Evolutionary conservation across 2,113 vertebrate genomes (phyloP), one percentile per base, ranked within the genome.

Genomic region (Sterrhoptilus dennistouni): DNA sequence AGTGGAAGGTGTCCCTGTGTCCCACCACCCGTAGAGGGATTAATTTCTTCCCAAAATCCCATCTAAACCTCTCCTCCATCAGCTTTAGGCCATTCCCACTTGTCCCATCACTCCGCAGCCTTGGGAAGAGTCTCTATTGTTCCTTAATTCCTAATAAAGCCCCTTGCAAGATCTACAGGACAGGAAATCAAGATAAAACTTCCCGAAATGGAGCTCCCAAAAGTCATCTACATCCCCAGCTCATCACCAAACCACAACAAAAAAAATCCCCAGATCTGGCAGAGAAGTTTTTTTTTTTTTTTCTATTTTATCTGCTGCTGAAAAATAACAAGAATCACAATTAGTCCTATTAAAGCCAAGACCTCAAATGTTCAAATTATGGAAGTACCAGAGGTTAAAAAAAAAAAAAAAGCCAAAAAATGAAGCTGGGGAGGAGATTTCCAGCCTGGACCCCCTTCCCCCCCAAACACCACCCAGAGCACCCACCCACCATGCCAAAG

Each of bases 401-500:
- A 12, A 57, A 13, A 8, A 14, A 15, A 9, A 13, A 31, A 6
- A 77, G 21, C 25, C 4, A 53, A 54, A 14, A 84, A 64, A 9
- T 11, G 28, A 89, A 87, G 83, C 91, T 89, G 76, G 92, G 94
- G 93, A 88, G 64, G 71, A 92, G 95, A 81, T 95, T 96, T 94
- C 45, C 93, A 96, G 86, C 81, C 66, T 6, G 77, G 71, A 57
- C 40, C 56, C 42, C 95, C 86, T 74, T 91, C 74, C 90, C 81
- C 81, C 85, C 75, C 86, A 71, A 53, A 83, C 85, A 29, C 66
- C 83, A 40, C 79, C n/a, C 91, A 47, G 89, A 97, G 79, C 97
- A 98, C 98, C 98, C 98, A 98, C 98, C 98, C 98, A 98, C 97
- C 97, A 95, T 90, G 98, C 97, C 98, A 98, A 98, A 98, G 99